phyloP scores from a whole-genome alignment of 2,113 vertebrate genomes.

The Lagenorhynchus albirostris region DNA sequence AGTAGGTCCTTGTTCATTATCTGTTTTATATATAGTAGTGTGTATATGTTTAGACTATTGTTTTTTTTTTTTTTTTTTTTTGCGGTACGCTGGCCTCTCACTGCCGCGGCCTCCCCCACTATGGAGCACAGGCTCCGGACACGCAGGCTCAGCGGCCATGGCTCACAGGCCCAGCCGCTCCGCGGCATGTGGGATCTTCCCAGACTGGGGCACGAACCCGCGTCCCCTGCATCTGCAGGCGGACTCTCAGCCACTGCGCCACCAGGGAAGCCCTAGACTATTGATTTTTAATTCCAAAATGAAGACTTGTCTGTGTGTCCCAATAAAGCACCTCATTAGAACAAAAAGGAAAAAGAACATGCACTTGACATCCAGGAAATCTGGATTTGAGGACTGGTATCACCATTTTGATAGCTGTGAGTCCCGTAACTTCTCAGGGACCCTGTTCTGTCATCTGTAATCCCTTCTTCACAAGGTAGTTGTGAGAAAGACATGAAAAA shows the following conservation, averaged over 20 bases:
- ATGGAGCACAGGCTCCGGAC: too few relatives aligned
- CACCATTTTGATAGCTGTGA: neutral
- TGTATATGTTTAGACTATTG: neutral
- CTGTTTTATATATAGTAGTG: neutral
- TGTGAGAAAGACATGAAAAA: neutral
- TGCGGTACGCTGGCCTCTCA: too few relatives aligned
- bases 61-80: neutral
- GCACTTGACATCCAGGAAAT: neutral
- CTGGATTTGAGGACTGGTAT: neutral
- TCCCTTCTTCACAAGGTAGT: neutral
- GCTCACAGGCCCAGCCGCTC: too few relatives aligned
- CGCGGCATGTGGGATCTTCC: too few relatives aligned
- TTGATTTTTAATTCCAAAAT: conserved; percentile 8
- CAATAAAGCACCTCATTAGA: neutral
- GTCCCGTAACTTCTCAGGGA: neutral
- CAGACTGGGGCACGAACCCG: too few relatives aligned
- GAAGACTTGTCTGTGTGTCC: neutral
- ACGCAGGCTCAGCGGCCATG: too few relatives aligned
- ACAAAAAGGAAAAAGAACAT: neutral
- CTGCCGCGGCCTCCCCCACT: too few relatives aligned
- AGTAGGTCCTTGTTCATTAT: neutral
- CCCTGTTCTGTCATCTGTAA: neutral
- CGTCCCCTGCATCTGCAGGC: too few relatives aligned
- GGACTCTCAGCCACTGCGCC: too few relatives aligned
- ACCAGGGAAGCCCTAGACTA: neutral